phyloP scores from a whole-genome alignment of 2,113 vertebrate genomes.

The Corydoras sp. region DNA sequence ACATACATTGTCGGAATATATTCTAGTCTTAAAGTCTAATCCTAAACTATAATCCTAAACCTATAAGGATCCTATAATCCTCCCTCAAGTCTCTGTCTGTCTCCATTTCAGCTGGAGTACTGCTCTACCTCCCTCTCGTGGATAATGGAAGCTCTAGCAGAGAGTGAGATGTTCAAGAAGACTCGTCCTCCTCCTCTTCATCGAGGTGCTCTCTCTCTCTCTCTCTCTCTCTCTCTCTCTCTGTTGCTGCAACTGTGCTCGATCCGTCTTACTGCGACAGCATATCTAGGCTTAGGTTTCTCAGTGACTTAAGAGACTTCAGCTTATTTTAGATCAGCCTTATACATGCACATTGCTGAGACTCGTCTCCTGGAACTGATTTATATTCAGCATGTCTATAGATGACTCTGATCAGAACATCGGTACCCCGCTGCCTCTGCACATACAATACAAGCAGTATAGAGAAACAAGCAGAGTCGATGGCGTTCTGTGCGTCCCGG shows the following conservation, averaged over 20 bases:
- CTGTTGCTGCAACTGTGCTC: conserved; percentile 50
- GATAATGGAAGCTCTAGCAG: conserved; percentile 68
- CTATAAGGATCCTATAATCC: too few species aligned
- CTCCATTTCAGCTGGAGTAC: conserved; percentile 66
- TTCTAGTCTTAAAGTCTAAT: too few species aligned
- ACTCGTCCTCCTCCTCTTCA: conserved; percentile 49
- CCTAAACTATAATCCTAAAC: too few species aligned
- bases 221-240: conserved; percentile 44
- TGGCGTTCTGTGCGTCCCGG: too few species aligned
- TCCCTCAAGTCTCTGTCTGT: background rate
- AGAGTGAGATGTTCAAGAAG: conserved; percentile 58
- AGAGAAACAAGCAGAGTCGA: background rate
- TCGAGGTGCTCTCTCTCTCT: conserved; percentile 49
- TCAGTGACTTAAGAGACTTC: conserved; percentile 33
- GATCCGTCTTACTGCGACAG: conserved; percentile 22
- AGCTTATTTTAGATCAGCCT: conserved; percentile 34
- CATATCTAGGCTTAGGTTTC: conserved; percentile 27
- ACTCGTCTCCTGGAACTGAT: conserved; percentile 22
- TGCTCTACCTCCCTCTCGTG: conserved; percentile 72
- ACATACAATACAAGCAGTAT: background rate
- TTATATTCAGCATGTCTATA: conserved; percentile 32
- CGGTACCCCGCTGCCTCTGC: background rate
- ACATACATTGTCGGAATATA: too few species aligned
- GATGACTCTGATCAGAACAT: background rate
- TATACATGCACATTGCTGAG: conserved; percentile 35